Evolutionary conservation across 2,113 vertebrate genomes (phyloP).

Genomic region (Eurypyga helias): DNA sequence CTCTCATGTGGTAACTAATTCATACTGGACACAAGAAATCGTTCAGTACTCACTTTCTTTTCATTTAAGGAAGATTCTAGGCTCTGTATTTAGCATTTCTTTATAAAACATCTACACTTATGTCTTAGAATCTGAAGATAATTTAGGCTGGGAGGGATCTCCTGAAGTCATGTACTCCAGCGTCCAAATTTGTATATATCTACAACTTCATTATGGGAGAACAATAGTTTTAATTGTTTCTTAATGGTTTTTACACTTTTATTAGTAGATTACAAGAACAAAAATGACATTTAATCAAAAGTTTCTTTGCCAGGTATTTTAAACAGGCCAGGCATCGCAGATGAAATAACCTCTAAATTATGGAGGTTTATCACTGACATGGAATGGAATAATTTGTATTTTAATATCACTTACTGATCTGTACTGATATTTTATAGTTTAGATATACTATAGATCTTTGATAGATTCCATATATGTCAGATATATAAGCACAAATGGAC

Average conservation of each 20-base stretch:
- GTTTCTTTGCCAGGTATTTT: slow-evolving; percentile 35
- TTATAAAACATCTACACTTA: background rate
- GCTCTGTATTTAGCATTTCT: background rate
- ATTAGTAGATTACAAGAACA: slow-evolving; percentile 49
- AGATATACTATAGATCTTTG: background rate
- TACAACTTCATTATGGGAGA: background rate
- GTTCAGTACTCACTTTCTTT: background rate
- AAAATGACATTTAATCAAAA: slow-evolving; percentile 51
- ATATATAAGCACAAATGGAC: background rate
- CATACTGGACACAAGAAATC: background rate
- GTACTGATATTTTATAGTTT: background rate
- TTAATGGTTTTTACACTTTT: slow-evolving; percentile 11
- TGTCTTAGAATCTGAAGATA: background rate
- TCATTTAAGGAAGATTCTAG: background rate
- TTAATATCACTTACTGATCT: background rate
- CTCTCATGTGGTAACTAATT: slow-evolving; percentile 60
- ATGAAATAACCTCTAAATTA: background rate
- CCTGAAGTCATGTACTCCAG: background rate
- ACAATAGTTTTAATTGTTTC: background rate
- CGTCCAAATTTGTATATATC: background rate
- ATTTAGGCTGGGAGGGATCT: background rate
- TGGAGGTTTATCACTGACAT: background rate
- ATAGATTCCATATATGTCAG: background rate
- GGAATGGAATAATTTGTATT: background rate
- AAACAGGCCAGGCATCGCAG: background rate